A percentile compares a stretch with the other conserved stretches of the same genome.
These are phyloP conservation scores for Ramphastos sulfuratus DNA, from an alignment of 2,113 vertebrate genomes.

Conservation along the genomic window DNA sequence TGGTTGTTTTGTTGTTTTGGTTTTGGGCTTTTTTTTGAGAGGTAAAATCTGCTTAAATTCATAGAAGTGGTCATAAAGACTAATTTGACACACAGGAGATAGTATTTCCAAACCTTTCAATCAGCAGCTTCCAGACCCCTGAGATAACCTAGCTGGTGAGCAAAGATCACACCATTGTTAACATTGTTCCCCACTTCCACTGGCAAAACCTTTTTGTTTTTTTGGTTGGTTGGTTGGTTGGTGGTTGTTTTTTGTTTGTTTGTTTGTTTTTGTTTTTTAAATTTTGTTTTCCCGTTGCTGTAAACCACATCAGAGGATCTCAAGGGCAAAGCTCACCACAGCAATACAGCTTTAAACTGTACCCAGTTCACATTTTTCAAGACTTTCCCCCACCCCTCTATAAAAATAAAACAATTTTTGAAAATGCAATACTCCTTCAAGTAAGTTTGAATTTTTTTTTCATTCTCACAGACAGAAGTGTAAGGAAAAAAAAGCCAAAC, in stretches of 20 bases:
- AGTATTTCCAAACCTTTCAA: neutral
- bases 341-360: neutral
- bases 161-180: neutral
- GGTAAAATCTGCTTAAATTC: neutral
- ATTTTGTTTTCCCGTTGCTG: neutral
- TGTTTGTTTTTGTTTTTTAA: too few relatives aligned
- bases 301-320: neutral
- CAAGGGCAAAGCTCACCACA: neutral
- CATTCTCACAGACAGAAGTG: neutral
- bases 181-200: neutral
- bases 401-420: neutral
- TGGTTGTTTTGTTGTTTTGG: too few relatives aligned
- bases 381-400: too few relatives aligned
- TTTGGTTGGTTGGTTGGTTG: too few relatives aligned
- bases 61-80: neutral
- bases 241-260: too few relatives aligned
- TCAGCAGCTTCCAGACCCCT: neutral
- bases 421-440: neutral
- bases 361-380: neutral
- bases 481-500: neutral
- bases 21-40: rapidly evolving
- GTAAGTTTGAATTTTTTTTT: neutral
- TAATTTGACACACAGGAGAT: neutral
- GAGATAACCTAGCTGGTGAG: neutral
- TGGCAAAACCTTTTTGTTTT: neutral